These are phyloP conservation scores for Pantherophis guttatus DNA, from an alignment of 2,113 vertebrate genomes.

Conservation along the genomic window DNA sequence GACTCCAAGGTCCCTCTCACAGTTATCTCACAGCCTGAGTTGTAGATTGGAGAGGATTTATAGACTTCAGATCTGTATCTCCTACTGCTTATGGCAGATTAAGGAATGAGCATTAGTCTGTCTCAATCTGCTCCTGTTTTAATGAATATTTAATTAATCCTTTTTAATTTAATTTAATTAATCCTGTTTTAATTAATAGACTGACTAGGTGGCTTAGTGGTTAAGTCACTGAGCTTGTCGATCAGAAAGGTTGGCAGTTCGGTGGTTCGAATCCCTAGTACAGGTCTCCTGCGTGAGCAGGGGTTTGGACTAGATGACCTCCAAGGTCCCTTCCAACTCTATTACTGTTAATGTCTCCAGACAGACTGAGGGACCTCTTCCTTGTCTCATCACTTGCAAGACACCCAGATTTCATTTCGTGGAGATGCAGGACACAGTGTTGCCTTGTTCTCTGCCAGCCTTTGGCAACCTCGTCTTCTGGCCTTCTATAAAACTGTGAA, in stretches of 20 bases:
- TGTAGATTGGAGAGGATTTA: not conserved
- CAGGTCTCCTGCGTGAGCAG: no score
- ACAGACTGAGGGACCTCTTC: not conserved
- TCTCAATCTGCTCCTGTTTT: not conserved
- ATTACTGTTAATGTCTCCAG: not conserved
- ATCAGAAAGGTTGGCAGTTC: no score
- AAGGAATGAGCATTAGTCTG: not conserved
- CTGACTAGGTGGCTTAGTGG: no score
- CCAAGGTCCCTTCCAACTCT: no score
- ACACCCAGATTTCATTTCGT: not conserved
- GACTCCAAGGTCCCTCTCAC: no score
- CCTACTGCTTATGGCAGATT: not conserved
- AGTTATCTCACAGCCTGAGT: no score
- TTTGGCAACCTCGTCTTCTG: not conserved
- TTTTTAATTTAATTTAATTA: no score
- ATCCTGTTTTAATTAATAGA: no score
- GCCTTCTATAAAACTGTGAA: not conserved
- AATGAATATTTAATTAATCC: no score
- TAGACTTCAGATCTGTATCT: not conserved
- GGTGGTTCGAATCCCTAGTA: no score
- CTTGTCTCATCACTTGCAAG: not conserved
- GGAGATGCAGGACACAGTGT: not conserved
- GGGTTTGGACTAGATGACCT: no score
- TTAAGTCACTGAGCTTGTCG: no score
- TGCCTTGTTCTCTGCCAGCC: not conserved